Evolutionary conservation across 2,113 vertebrate species (phyloP).

Genomic region (Rallus limicola): DNA sequence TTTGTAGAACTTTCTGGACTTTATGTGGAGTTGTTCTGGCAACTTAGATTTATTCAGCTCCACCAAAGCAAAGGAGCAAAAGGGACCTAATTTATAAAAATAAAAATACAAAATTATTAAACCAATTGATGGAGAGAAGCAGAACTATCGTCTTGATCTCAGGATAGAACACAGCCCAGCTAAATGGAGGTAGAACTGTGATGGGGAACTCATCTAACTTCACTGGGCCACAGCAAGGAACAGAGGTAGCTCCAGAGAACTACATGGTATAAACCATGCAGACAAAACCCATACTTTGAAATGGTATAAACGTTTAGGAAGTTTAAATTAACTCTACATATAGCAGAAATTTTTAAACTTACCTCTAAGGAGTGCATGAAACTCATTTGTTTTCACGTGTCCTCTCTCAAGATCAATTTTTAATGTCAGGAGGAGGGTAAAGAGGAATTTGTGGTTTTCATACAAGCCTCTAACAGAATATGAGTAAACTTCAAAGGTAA

Average conservation of each 20-base stretch:
- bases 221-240: background rate
- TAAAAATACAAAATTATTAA: background rate
- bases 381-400: conserved; percentile 73
- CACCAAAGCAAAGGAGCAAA: background rate
- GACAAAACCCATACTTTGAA: background rate
- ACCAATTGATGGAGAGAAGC: background rate
- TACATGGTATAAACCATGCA: background rate
- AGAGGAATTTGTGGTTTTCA: conserved; percentile 82
- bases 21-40: background rate
- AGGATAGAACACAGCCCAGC: background rate
- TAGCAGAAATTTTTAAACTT: background rate
- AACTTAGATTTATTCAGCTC: background rate
- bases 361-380: conserved; percentile 80
- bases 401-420: conserved; percentile 80
- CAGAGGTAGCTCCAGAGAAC: background rate
- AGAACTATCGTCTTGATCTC: background rate
- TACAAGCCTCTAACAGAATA: conserved; percentile 80
- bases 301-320: background rate
- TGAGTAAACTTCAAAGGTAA: conserved; percentile 72
- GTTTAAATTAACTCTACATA: background rate
- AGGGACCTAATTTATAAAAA: background rate
- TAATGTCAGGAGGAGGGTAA: conserved; percentile 77
- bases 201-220: background rate
- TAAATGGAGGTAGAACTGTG: background rate
- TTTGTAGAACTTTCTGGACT: background rate